phyloP scores from a whole-genome alignment of 2,888 invertebrate genomes.

The Dorcus hopei region DNA sequence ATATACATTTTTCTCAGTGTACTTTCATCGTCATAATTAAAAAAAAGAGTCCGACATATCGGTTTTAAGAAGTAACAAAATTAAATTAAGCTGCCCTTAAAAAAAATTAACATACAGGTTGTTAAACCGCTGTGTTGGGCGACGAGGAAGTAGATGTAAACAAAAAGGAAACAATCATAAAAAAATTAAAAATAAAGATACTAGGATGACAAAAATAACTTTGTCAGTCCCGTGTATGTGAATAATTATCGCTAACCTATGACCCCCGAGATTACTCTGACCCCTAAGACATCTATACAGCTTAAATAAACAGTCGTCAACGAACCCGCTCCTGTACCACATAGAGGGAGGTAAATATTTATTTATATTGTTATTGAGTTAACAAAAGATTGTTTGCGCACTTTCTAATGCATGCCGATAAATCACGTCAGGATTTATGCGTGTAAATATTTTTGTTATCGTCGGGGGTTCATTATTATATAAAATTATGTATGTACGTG shows the following conservation, averaged over 20 bases:
- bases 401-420: neutral
- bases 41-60: too few species aligned
- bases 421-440: neutral
- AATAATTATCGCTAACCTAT: conserved; percentile 34
- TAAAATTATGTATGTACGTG: too few species aligned
- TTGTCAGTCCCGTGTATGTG: conserved; percentile 18
- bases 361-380: neutral
- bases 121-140: too few species aligned
- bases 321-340: conserved; percentile 22
- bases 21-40: too few species aligned
- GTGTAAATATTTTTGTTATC: neutral
- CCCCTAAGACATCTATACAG: conserved; percentile 32
- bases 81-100: too few species aligned
- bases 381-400: conserved; percentile 3
- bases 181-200: neutral
- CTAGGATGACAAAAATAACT: conserved; percentile 16
- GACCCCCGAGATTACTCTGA: conserved; percentile 34
- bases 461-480: too few species aligned
- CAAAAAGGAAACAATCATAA: too few species aligned
- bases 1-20: too few species aligned
- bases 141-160: too few species aligned
- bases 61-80: too few species aligned
- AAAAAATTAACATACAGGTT: too few species aligned
- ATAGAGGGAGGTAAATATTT: conserved; percentile 22
- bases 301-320: conserved; percentile 32